phyloP scores from a whole-genome alignment of 2,888 invertebrate species.

The Acronicta psi region DNA sequence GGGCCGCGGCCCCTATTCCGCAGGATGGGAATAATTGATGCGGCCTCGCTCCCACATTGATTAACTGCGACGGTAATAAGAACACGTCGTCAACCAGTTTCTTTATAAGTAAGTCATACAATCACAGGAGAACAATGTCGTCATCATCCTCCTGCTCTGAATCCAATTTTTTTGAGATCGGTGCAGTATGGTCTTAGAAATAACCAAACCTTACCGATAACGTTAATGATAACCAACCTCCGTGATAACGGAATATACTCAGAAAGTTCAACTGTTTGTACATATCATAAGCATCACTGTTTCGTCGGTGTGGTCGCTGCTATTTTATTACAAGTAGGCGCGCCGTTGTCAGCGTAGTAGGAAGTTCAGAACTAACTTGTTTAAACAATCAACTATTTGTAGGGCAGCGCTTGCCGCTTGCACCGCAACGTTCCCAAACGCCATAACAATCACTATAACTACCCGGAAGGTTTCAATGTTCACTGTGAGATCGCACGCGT shows the following conservation, averaged over 20 bases:
- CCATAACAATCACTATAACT: constrained; percentile 23
- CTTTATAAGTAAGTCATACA: neutral
- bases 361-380: constrained; percentile 42
- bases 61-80: constrained; percentile 39
- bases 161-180: too few relatives aligned
- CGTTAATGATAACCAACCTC: too few relatives aligned
- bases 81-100: constrained; percentile 3
- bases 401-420: constrained; percentile 20
- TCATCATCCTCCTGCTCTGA: too few relatives aligned
- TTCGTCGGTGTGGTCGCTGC: constrained; percentile 31
- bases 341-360: constrained; percentile 22
- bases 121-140: too few relatives aligned
- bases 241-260: too few relatives aligned
- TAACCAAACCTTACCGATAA: too few relatives aligned
- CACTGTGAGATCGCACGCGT: constrained; percentile 19
- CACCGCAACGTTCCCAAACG: constrained; percentile 35
- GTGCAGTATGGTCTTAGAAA: too few relatives aligned
- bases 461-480: constrained; percentile 22
- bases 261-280: constrained; percentile 30
- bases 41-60: constrained; percentile 60
- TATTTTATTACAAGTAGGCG: constrained; percentile 27
- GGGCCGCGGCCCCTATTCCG: constrained; percentile 43
- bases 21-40: constrained; percentile 63
- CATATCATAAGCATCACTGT: constrained; percentile 23
- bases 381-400: constrained; percentile 53